Percentiles rank a stretch among this genome's conserved stretches.
phyloP scores from a whole-genome alignment of 1,140 invertebrate genomes.

The Brevipalpus yothersi region DNA sequence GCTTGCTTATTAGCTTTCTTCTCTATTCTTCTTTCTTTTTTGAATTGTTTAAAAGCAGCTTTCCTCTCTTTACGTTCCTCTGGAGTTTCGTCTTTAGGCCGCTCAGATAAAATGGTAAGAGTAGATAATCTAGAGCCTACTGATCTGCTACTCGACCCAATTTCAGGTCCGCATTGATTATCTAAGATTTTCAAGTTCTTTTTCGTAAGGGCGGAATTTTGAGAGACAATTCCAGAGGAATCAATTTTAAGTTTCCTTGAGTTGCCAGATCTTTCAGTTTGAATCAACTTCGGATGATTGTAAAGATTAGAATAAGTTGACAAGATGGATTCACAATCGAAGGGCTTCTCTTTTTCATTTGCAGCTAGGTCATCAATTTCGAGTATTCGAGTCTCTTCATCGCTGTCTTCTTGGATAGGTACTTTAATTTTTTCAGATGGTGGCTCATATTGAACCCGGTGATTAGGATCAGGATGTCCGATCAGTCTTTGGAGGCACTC shows the following conservation, averaged over 20 bases:
- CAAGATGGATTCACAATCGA: conserved; percentile 14
- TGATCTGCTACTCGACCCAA: conserved; percentile 4
- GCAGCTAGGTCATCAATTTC: conserved; percentile 1
- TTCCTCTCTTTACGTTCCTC: conserved; percentile 16
- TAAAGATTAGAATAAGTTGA: conserved; percentile 61
- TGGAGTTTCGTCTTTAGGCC: conserved; percentile 51
- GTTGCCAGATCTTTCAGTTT: conserved; percentile 19
- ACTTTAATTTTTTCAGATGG: no score
- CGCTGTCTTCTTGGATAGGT: neutral
- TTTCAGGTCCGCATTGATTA: conserved; percentile 21
- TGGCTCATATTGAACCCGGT: no score
- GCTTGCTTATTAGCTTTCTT: conserved; percentile 4
- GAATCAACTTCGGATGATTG: conserved; percentile 68
- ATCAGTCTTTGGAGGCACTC: neutral
- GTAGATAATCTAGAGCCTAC: conserved; percentile 18
- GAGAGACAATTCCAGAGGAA: conserved; percentile 36
- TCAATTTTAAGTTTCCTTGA: conserved; percentile 33
- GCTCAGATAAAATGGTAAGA: conserved; percentile 24
- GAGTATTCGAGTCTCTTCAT: neutral
- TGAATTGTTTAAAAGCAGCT: neutral
- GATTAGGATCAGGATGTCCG: neutral
- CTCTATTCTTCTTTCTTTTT: neutral
- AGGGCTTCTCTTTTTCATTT: conserved; percentile 4
- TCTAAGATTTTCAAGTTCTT: conserved; percentile 37
- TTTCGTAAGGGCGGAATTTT: conserved; percentile 28